These are phyloP conservation scores for Apoderus coryli DNA, from an alignment of 2,888 invertebrate genomes.

Conservation along the genomic window DNA sequence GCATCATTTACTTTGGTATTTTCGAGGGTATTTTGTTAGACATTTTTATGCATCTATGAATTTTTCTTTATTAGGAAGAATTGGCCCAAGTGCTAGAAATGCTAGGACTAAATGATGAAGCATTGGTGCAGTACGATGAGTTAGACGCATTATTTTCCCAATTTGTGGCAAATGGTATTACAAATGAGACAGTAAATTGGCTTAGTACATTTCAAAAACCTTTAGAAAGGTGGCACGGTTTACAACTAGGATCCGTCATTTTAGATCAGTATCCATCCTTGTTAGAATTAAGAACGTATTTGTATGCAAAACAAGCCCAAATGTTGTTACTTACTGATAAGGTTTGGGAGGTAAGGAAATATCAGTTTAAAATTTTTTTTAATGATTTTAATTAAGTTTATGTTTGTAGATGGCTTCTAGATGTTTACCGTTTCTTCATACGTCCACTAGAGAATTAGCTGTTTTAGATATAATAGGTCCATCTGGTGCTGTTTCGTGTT, in stretches of 20 bases:
- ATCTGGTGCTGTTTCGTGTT: slow-evolving; percentile 76
- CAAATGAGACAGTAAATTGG: slow-evolving; percentile 75
- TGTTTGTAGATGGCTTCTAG: slow-evolving; percentile 62
- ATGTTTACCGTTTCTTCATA: slow-evolving; percentile 79
- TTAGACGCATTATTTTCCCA: slow-evolving; percentile 93
- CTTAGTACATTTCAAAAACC: slow-evolving; percentile 65
- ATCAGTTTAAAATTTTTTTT: slow-evolving; percentile 5
- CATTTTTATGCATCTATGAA: neutral
- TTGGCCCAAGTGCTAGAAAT: slow-evolving; percentile 89
- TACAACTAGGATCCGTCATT: slow-evolving; percentile 46
- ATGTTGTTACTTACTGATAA: slow-evolving; percentile 58
- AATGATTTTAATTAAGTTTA: slow-evolving; percentile 4
- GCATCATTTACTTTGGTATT: neutral
- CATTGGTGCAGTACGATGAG: slow-evolving; percentile 93
- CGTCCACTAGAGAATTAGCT: slow-evolving; percentile 70
- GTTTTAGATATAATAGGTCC: slow-evolving; percentile 66
- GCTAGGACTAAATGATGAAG: slow-evolving; percentile 85
- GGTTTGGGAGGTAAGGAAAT: slow-evolving; percentile 61
- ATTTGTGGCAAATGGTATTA: slow-evolving; percentile 84
- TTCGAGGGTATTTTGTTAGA: too few relatives aligned
- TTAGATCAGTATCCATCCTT: slow-evolving; percentile 56
- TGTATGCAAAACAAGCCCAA: slow-evolving; percentile 85
- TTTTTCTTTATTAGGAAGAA: slow-evolving; percentile 60
- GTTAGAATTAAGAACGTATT: slow-evolving; percentile 82
- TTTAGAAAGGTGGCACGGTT: slow-evolving; percentile 71